Base-by-base conservation (phyloP, 2,888 invertebrate genomes). In the Sussaba pulchella region DNA sequence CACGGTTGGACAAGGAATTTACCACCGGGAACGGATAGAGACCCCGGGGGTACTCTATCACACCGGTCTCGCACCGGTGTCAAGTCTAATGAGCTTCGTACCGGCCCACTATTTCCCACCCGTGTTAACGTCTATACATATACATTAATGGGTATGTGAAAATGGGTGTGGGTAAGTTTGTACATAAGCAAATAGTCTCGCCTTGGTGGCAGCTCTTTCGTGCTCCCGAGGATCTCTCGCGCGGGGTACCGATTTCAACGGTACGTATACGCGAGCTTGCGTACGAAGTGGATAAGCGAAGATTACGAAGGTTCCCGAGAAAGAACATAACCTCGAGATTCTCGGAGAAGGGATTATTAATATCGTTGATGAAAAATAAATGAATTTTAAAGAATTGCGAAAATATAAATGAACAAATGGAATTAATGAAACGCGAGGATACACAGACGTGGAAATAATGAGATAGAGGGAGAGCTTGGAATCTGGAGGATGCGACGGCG, bases 51-150 rank as follows among this genome's bases (percentile, higher is more conserved):
- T 69, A 69, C 67, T 69, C 67, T 52, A 69, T 69, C 67, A n/a
- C n/a, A 69, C 54, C 52, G 39, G 52, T 69, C 52, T 24, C 52
- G 67, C 39, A 54, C 67, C n/a, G 67, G 67, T 69, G 67, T 54
- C 67, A 69, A 54, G 52, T 69, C 67, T 69, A 69, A 69, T 69
- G 67, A 69, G 67, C 67, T 24, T 52, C 67, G 52, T 41, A 39
- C 21, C 67, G 54, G 67, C 67, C 54, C 39, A 69, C 67, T 52
- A 69, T 69, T 41, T 50, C 57, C 57, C 19, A 17, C 50, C 31
- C 31, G 31, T 31, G 31, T 31, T 31, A 31, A 31, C 31, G 6
- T 31, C 2, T 31, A 31, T 31, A 31, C 6, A 31, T 31, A 6
- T 31, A 31, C 6, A 6, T 31, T 5, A 5, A 31, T 31, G 31